Percentiles rank a stretch among this genome's conserved stretches.
Evolutionary conservation across 2,113 vertebrate species (phyloP).

Genomic region (Potamarius usumacintae): DNA sequence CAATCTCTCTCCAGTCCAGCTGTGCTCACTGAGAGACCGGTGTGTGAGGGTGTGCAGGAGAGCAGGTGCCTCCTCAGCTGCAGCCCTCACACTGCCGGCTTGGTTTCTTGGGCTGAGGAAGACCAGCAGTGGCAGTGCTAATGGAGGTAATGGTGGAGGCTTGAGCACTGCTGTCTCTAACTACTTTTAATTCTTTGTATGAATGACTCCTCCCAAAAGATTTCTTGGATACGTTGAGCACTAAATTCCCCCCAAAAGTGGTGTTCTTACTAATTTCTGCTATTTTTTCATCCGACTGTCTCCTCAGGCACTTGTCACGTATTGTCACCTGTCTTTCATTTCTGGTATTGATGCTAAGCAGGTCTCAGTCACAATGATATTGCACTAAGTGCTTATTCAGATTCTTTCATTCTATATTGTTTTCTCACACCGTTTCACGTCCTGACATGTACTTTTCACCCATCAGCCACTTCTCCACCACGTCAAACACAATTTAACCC

Average conservation of each 20-base stretch:
- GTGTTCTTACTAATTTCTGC: not conserved
- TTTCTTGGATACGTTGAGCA: not conserved
- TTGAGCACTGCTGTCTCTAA: not conserved
- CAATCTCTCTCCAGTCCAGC: slow-evolving; percentile 20
- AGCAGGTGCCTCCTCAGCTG: slow-evolving; percentile 10
- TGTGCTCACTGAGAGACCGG: slow-evolving; percentile 35
- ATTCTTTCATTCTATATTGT: not conserved
- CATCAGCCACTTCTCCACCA: not conserved
- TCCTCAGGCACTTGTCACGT: not conserved
- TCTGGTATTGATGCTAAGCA: not conserved
- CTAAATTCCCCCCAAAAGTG: too few species aligned
- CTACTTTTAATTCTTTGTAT: not conserved
- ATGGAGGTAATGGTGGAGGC: slow-evolving; percentile 32
- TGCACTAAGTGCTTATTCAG: not conserved
- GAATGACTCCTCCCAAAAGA: not conserved
- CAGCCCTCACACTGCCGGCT: slow-evolving; percentile 19
- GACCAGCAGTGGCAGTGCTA: slow-evolving; percentile 3
- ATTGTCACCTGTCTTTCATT: not conserved
- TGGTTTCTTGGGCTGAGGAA: slow-evolving; percentile 19
- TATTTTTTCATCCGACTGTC: not conserved
- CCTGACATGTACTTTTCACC: slow-evolving; percentile 37
- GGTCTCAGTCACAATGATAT: not conserved
- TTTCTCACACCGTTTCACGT: not conserved
- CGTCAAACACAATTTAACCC: slow-evolving; percentile 1
- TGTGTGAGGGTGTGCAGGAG: slow-evolving; percentile 43